Conservation (phyloP, 2,888 invertebrate genomes). For the Caenorhabditis sulstoni region DNA sequence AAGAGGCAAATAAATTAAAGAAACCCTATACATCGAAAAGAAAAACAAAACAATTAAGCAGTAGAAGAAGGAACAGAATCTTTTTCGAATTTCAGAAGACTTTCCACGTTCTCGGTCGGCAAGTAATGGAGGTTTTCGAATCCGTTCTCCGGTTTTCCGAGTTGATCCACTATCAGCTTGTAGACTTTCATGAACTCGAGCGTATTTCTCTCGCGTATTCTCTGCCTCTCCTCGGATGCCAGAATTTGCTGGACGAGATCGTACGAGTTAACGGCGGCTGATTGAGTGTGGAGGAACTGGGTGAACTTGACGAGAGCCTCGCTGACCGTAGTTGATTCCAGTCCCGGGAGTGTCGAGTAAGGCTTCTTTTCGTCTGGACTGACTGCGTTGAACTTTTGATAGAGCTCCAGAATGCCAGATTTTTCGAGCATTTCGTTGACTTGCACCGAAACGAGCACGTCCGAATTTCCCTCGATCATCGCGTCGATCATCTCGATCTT, state of each 20-base stretch:
- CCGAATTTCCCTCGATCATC: constrained; percentile 55
- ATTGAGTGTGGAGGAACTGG: constrained; percentile 37
- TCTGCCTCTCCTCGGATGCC: constrained; percentile 35
- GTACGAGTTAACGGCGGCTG: constrained; percentile 19
- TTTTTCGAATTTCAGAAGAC: constrained; percentile 46
- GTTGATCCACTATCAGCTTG: constrained; percentile 32
- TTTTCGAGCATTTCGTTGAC: constrained; percentile 43
- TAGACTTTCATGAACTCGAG: constrained; percentile 48
- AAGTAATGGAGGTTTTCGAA: constrained; percentile 45
- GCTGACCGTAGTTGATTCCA: constrained; percentile 20
- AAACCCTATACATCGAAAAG: constrained; percentile 4
- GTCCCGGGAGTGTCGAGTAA: constrained; percentile 32
- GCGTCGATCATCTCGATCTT: constrained; percentile 56
- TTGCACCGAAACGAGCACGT: constrained; percentile 48
- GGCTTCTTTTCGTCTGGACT: constrained; percentile 30
- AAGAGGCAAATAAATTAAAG: constrained; percentile 31
- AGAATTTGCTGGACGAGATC: constrained; percentile 39
- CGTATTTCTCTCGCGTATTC: constrained; percentile 48
- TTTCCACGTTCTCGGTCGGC: constrained; percentile 47
- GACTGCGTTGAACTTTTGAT: constrained; percentile 46
- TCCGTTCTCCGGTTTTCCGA: constrained; percentile 24
- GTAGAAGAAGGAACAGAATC: constrained; percentile 14
- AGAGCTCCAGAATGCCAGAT: constrained; percentile 53
- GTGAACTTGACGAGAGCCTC: constrained; percentile 41
- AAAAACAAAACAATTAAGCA: constrained; percentile 14